Evolutionary conservation across 2,113 vertebrate genomes (phyloP), one percentile per base, ranked within the genome.

Genomic region (Arvicanthis niloticus): DNA sequence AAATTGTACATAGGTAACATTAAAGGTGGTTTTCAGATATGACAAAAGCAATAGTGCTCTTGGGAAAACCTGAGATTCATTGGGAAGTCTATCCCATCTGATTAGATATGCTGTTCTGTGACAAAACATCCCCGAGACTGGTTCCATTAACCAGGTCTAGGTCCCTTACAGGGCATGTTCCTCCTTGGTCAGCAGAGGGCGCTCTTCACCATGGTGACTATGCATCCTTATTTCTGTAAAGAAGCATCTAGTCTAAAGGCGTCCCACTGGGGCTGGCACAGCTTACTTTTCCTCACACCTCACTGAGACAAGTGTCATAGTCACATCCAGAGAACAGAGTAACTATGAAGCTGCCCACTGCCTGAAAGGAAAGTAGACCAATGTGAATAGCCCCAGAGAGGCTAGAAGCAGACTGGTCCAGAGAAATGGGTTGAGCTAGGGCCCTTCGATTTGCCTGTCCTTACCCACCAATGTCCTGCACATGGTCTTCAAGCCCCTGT

Each of bases 121-220:
- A 2, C 16, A 31, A 86, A 58, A n/a, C 13, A 1, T 0, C 4
- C 24, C 21, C 24, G 3, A 31, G n/a, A 4, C n/a, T 3, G 67
- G 53, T 15, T 82, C 37, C 6, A 2, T 16, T 37, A 40, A n/a
- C 29, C 1, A 5, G 7, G 40, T 24, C 22, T 16, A 5, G 6
- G 16, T 92, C 58, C 56, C 73, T 29, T 53, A 22, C 16, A 0
- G 42, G 56, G 11, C 76, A 10, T 6, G 12, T 40, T 45, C 5
- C 29, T 2, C 58, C 3, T 1, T 6, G 37, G 24, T 31, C 51
- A 10, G 75, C 62, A 60, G 88, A 37, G 21, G 42, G 67, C 48
- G 3, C 72, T 62, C 29, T 8, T n/a, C 65, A 8, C 26, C 53
- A 24, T 0, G 1, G 4, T 6, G 8, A 88, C 34, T 0, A 12